Evolutionary conservation across 2,797 vertebrate genomes (phyloP).

Genomic region (Sebastes iracundus): DNA sequence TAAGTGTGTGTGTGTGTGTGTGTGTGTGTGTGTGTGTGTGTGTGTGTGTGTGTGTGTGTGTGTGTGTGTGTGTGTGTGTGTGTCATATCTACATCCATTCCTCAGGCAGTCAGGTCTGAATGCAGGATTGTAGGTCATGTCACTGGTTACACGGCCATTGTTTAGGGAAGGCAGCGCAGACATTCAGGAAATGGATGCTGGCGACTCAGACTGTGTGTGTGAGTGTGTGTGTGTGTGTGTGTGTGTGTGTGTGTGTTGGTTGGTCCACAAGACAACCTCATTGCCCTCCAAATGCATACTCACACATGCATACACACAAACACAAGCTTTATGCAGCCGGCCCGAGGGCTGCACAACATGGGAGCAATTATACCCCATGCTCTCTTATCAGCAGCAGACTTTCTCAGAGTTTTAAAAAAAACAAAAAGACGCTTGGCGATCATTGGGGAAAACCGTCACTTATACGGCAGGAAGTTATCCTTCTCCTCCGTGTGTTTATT

Average conservation of each 20-base stretch:
- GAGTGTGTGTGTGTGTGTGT: neutral
- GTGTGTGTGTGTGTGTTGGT: conserved; percentile 13
- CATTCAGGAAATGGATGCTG: conserved; percentile 63
- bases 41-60: neutral
- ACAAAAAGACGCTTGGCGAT: conserved; percentile 1
- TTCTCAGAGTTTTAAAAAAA: conserved; percentile 43
- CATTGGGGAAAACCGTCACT: conserved; percentile 30
- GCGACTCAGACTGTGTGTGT: conserved; percentile 31
- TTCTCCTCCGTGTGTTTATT: conserved; percentile 66
- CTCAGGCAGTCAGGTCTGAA: conserved; percentile 29
- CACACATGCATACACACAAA: conserved; percentile 34
- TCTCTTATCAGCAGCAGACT: conserved; percentile 51
- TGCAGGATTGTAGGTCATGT: conserved; percentile 63
- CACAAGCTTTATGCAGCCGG: neutral
- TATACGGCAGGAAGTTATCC: conserved; percentile 67
- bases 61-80: neutral
- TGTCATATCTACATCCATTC: conserved; percentile 11
- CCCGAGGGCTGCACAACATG: conserved; percentile 57
- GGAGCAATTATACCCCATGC: conserved; percentile 65
- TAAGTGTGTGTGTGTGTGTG: neutral
- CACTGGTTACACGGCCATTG: conserved; percentile 40
- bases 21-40: no score
- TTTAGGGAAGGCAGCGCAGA: conserved; percentile 55
- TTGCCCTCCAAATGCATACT: conserved; percentile 39
- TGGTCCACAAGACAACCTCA: conserved; percentile 15